These are phyloP conservation scores for Hydrozoanthus tunicans DNA, from an alignment of 64 coral and sea anemone genomes.

Conservation along the genomic window DNA sequence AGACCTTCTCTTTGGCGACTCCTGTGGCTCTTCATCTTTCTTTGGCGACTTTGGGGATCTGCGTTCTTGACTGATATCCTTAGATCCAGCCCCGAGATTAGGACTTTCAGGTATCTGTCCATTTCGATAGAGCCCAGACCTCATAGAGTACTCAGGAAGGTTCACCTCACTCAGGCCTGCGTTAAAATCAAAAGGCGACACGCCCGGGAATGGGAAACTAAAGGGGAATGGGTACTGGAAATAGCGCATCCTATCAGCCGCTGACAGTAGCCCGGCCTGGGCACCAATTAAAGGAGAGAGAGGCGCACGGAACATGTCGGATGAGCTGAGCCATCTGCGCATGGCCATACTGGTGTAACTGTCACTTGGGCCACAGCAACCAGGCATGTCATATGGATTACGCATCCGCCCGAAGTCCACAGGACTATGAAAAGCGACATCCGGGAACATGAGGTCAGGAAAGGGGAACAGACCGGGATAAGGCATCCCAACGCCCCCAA, in stretches of 20 bases:
- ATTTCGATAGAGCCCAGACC: slow-evolving; percentile 51
- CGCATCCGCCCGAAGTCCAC: slow-evolving; percentile 73
- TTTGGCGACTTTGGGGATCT: slow-evolving; percentile 45
- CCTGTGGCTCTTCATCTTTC: slow-evolving; percentile 49
- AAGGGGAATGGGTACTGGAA: slow-evolving; percentile 71
- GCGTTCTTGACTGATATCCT: slow-evolving; percentile 27
- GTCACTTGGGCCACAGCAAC: slow-evolving; percentile 75
- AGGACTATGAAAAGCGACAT: slow-evolving; percentile 78
- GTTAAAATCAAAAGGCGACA: slow-evolving; percentile 69
- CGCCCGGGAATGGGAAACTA: slow-evolving; percentile 62
- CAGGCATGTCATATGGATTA: slow-evolving; percentile 80
- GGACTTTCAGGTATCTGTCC: slow-evolving; percentile 45
- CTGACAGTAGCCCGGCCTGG: slow-evolving; percentile 70
- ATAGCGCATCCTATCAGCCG: slow-evolving; percentile 83
- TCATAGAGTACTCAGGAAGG: slow-evolving; percentile 62
- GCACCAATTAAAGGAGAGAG: slow-evolving; percentile 79
- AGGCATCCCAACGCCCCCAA: slow-evolving; percentile 75
- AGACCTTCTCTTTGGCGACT: slow-evolving; percentile 26
- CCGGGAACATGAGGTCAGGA: slow-evolving; percentile 93
- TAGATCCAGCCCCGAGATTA: slow-evolving; percentile 6
- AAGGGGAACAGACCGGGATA: slow-evolving; percentile 78
- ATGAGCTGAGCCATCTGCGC: slow-evolving; percentile 82
- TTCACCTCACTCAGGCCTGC: slow-evolving; percentile 69
- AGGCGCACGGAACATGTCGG: slow-evolving; percentile 79
- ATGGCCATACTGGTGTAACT: slow-evolving; percentile 74